Percentiles rank a stretch among this genome's conserved stretches.
Evolutionary conservation across 2,888 invertebrate species (phyloP).

Genomic region (Mylabris sibirica): DNA sequence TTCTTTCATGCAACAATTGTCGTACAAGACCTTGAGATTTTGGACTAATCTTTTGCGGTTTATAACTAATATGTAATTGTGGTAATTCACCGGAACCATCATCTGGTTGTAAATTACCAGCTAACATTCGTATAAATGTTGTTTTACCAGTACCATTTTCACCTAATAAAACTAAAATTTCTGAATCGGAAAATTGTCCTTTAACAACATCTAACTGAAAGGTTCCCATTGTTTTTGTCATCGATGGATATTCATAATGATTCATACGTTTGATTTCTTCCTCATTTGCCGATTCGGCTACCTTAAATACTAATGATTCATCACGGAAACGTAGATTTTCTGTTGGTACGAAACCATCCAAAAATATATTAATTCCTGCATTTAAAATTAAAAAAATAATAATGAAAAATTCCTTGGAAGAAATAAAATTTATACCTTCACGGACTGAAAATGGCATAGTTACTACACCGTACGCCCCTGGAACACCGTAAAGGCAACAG

Average conservation of each 20-base stretch:
- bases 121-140: slow-evolving; percentile 98
- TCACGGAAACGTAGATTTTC: slow-evolving; percentile 99
- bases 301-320: slow-evolving; percentile 96
- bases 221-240: slow-evolving; percentile 84
- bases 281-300: slow-evolving; percentile 96
- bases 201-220: slow-evolving; percentile 82
- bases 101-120: slow-evolving; percentile 94
- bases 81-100: slow-evolving; percentile 80
- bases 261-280: slow-evolving; percentile 98
- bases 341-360: slow-evolving; percentile 99
- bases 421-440: slow-evolving; percentile 76
- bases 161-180: slow-evolving; percentile 94
- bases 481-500: slow-evolving; percentile 97
- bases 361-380: slow-evolving; percentile 94
- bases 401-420: neutral
- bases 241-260: slow-evolving; percentile 93
- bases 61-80: slow-evolving; percentile 96
- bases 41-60: slow-evolving; percentile 99
- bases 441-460: slow-evolving; percentile 99
- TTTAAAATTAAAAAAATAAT: slow-evolving; percentile 15
- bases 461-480: slow-evolving; percentile 98
- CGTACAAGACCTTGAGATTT: slow-evolving; percentile 94
- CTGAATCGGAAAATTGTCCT: slow-evolving; percentile 98
- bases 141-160: slow-evolving; percentile 99
- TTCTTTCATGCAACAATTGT: slow-evolving; percentile 93